Evolutionary conservation across 2,888 invertebrate species (phyloP).

Genomic region (Chaetogeoica ovagalla): DNA sequence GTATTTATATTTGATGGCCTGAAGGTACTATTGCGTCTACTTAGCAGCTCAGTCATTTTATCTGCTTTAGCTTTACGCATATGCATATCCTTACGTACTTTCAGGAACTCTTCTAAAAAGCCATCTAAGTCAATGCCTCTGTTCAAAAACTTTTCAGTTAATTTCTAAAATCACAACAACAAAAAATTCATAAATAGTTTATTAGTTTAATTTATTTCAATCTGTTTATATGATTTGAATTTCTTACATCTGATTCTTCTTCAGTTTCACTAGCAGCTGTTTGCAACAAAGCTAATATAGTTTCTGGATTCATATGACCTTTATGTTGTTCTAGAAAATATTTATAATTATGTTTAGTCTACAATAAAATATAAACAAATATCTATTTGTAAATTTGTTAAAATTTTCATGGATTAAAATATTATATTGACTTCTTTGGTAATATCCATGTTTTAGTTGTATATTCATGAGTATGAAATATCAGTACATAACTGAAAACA

Average conservation of each 20-base stretch:
- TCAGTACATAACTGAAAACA: no score
- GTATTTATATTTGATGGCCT: constrained; percentile 19
- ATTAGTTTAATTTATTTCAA: neutral
- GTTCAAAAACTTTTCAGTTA: constrained; percentile 79
- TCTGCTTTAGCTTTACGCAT: constrained; percentile 87
- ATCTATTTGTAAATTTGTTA: no score
- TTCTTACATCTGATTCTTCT: constrained; percentile 80
- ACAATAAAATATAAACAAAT: no score
- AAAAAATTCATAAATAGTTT: neutral
- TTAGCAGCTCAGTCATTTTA: constrained; percentile 80
- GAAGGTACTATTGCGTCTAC: constrained; percentile 57
- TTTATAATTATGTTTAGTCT: constrained; percentile 11
- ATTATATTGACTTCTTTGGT: no score
- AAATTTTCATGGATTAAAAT: no score
- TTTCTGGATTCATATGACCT: constrained; percentile 69
- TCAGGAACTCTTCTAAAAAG: constrained; percentile 82
- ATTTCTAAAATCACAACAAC: constrained; percentile 60
- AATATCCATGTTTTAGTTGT: no score
- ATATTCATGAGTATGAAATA: no score
- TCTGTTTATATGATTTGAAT: neutral
- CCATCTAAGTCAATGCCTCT: constrained; percentile 74
- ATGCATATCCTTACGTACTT: constrained; percentile 76
- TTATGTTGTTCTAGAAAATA: constrained; percentile 55
- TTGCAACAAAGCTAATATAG: constrained; percentile 84
- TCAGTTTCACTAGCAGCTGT: constrained; percentile 90